These are phyloP conservation scores for Abrostola tripartita DNA, from an alignment of 2,888 invertebrate genomes.

Conservation along the genomic window DNA sequence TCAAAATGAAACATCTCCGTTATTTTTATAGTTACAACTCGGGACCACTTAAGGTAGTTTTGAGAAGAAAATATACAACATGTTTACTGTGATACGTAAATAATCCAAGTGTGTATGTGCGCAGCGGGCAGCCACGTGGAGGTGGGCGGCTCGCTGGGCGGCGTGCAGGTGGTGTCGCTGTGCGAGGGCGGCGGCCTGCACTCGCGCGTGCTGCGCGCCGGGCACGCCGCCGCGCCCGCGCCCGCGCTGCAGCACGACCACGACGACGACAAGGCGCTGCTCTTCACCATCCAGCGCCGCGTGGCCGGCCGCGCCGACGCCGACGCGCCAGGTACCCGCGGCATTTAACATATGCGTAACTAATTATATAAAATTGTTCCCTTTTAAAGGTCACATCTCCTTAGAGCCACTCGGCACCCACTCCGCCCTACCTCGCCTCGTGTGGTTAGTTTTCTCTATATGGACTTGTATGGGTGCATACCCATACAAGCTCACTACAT, in stretches of 20 bases:
- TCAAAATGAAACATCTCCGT: too few species aligned
- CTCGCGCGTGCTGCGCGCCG: slow-evolving; percentile 95
- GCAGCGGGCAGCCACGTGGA: slow-evolving; percentile 85
- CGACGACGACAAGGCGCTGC: slow-evolving; percentile 68
- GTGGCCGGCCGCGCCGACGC: slow-evolving; percentile 55
- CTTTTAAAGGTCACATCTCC: not conserved
- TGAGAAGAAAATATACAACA: too few species aligned
- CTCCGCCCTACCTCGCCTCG: too few species aligned
- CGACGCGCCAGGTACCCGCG: slow-evolving; percentile 66
- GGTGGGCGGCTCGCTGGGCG: slow-evolving; percentile 96
- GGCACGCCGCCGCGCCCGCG: slow-evolving; percentile 92
- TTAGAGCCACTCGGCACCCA: slow-evolving; percentile 2
- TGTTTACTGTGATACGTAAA: too few species aligned
- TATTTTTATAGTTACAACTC: too few species aligned
- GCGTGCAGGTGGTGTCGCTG: slow-evolving; percentile 96
- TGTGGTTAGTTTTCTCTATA: not conserved
- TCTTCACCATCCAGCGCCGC: slow-evolving; percentile 70
- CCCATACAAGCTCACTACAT: not conserved
- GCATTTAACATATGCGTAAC: too few species aligned
- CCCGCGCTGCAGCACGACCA: slow-evolving; percentile 82
- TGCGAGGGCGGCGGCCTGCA: slow-evolving; percentile 95
- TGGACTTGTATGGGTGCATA: slow-evolving; percentile 1
- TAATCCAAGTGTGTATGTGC: not conserved
- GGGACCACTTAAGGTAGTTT: too few species aligned
- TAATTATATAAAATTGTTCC: too few species aligned